phyloP scores from a whole-genome alignment of 1,140 invertebrate genomes.

The Habropoda laboriosa region DNA sequence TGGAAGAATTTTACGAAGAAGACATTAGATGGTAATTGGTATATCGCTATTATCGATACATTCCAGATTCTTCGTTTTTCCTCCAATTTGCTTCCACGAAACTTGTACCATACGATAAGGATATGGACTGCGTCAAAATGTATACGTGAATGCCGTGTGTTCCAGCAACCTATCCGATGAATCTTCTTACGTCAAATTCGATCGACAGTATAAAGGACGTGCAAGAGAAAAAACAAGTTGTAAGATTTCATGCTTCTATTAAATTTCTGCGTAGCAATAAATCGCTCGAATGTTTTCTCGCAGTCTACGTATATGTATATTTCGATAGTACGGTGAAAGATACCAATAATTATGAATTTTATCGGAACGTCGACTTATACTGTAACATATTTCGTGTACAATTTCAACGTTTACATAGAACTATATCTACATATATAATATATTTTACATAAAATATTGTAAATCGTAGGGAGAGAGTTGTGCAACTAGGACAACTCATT shows the following conservation, averaged over 20 bases:
- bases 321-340: conserved; percentile 49
- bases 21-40: too few species aligned
- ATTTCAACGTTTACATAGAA: too few species aligned
- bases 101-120: background rate
- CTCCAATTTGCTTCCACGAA: background rate
- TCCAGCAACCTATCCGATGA: background rate
- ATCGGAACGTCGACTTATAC: background rate
- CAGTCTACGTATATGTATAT: too few species aligned
- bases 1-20: too few species aligned
- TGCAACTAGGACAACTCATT: too few species aligned
- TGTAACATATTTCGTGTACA: background rate
- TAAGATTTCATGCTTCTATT: conserved; percentile 57
- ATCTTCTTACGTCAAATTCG: background rate
- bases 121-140: background rate
- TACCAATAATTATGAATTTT: conserved; percentile 1
- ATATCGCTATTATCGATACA: too few species aligned
- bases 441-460: too few species aligned
- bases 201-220: conserved; percentile 57
- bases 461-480: too few species aligned
- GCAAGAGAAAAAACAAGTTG: conserved; percentile 58
- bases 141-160: conserved; percentile 1
- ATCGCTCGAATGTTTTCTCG: background rate
- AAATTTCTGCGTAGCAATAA: background rate
- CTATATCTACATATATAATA: too few species aligned
- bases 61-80: background rate